phyloP scores from a whole-genome alignment of 1,140 invertebrate species.

The Trichomalopsis sarcophagae region DNA sequence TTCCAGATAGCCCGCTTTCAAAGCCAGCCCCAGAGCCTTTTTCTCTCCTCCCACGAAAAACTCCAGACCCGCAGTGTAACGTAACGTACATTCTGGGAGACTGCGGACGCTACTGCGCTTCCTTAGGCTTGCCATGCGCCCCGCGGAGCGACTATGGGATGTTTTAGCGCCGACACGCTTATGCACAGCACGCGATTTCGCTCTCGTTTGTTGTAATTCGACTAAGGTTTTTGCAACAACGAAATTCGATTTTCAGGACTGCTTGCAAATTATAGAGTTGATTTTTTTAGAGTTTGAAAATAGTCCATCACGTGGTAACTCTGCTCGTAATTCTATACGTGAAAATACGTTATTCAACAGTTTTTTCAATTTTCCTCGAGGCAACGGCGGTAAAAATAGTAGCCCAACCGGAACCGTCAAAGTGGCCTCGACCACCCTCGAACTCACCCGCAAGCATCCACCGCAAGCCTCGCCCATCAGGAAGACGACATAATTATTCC shows the following conservation, averaged over 20 bases:
- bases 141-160: not conserved
- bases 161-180: slow-evolving; percentile 37
- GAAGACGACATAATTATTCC: not conserved
- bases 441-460: too few relatives aligned
- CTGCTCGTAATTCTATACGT: too few relatives aligned
- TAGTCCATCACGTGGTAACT: too few relatives aligned
- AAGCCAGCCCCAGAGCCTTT: slow-evolving; percentile 23
- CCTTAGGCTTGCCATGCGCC: not conserved
- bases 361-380: too few relatives aligned
- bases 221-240: not conserved
- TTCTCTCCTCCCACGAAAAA: not conserved
- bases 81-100: not conserved
- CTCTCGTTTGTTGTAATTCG: not conserved
- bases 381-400: too few relatives aligned
- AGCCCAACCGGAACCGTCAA: too few relatives aligned
- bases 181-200: not conserved
- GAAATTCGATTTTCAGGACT: too few relatives aligned
- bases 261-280: too few relatives aligned
- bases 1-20: slow-evolving; percentile 8
- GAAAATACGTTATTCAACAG: too few relatives aligned
- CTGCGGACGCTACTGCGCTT: slow-evolving; percentile 29
- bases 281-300: too few relatives aligned
- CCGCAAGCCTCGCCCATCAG: too few relatives aligned
- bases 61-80: not conserved
- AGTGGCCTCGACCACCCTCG: too few relatives aligned